phyloP scores from a whole-genome alignment of 2,113 vertebrate species.

The Ovis aries region DNA sequence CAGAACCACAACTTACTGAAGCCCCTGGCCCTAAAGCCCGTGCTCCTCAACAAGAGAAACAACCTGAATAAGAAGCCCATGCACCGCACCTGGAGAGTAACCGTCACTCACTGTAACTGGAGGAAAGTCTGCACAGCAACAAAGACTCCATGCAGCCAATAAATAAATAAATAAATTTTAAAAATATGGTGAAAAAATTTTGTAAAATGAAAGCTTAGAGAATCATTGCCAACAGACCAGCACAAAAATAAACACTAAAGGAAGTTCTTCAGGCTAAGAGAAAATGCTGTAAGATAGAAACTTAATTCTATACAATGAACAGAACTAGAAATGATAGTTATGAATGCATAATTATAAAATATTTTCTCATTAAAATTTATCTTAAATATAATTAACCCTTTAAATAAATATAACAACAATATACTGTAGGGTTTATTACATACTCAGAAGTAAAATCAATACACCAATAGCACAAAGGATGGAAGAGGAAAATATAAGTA shows the following conservation, averaged over 20 bases:
- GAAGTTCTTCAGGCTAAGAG: background rate
- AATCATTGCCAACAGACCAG: background rate
- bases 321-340: background rate
- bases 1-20: background rate
- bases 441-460: background rate
- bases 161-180: background rate
- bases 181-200: background rate
- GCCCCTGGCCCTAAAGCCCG: background rate
- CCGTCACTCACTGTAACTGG: fast-evolving
- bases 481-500: background rate
- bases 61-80: background rate
- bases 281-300: background rate
- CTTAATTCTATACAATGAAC: background rate
- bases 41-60: background rate
- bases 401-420: background rate
- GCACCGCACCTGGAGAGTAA: background rate
- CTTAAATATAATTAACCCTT: background rate
- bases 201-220: background rate
- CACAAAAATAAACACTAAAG: background rate
- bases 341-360: background rate
- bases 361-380: background rate
- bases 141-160: background rate
- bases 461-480: background rate
- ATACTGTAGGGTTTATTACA: background rate
- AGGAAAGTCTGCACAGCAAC: background rate